These are phyloP conservation scores for Idaea biselata DNA, from an alignment of 2,888 invertebrate species.

Conservation along the genomic window DNA sequence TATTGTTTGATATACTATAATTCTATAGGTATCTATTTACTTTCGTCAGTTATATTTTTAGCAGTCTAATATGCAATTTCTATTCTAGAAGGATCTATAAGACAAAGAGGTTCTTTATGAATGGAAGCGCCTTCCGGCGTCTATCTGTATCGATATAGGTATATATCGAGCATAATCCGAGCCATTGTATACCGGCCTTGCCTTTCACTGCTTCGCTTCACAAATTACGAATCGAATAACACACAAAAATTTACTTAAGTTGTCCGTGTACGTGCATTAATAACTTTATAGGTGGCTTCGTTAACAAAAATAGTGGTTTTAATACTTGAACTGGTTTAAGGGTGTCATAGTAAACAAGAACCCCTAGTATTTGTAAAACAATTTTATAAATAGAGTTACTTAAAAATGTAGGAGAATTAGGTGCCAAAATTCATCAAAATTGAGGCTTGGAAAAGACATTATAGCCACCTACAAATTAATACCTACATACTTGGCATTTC, in stretches of 20 bases:
- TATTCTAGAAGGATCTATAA: slow-evolving; percentile 51
- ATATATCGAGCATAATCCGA: slow-evolving; percentile 51
- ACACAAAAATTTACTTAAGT: slow-evolving; percentile 24
- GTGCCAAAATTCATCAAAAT: no score
- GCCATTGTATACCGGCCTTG: slow-evolving; percentile 64
- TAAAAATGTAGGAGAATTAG: no score
- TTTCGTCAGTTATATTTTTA: background rate
- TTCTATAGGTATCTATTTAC: background rate
- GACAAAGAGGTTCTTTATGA: slow-evolving; percentile 65
- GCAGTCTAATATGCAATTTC: slow-evolving; percentile 32
- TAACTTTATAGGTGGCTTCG: slow-evolving; percentile 3
- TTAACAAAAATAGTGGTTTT: slow-evolving; percentile 8
- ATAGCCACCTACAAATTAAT: no score
- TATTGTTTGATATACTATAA: slow-evolving; percentile 1
- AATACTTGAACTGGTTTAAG: no score
- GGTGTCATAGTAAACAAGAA: no score
- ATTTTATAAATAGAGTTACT: no score
- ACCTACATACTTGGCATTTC: no score
- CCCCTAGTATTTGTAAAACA: no score
- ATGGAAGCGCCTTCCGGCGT: slow-evolving; percentile 62
- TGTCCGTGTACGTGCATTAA: slow-evolving; percentile 21
- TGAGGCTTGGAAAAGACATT: no score
- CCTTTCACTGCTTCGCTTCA: slow-evolving; percentile 69
- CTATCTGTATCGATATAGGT: slow-evolving; percentile 40
- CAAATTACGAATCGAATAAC: slow-evolving; percentile 56